A percentile compares a stretch with the other conserved stretches of the same genome.
phyloP scores from a whole-genome alignment of 1,140 invertebrate genomes.

The Melitaea cinxia region DNA sequence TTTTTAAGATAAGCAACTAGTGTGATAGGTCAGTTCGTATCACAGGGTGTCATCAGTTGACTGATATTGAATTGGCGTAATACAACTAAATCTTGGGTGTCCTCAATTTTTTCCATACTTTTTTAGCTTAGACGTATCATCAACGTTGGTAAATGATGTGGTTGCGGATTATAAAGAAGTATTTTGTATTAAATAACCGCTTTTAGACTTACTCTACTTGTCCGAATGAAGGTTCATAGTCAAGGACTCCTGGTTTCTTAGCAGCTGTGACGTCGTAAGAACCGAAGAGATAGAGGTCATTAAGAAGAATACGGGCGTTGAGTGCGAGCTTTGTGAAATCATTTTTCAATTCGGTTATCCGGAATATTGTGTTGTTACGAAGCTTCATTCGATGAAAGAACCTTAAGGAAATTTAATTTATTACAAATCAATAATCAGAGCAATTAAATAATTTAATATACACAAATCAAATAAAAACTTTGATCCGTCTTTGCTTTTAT shows the following conservation, averaged over 20 bases:
- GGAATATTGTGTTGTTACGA: constrained; percentile 63
- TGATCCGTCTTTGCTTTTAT: too few species aligned
- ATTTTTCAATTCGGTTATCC: constrained; percentile 45
- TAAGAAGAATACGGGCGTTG: constrained; percentile 40
- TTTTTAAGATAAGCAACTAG: too few species aligned
- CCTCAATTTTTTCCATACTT: too few species aligned
- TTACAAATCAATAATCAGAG: neutral
- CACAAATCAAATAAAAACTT: neutral
- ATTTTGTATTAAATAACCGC: too few species aligned
- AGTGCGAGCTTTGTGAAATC: constrained; percentile 53
- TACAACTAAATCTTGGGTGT: too few species aligned
- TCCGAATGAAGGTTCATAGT: constrained; percentile 57
- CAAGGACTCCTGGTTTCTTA: constrained; percentile 44
- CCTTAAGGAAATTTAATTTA: constrained; percentile 48
- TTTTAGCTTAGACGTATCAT: too few species aligned
- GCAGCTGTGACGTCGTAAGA: constrained; percentile 52
- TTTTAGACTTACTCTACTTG: constrained; percentile 58
- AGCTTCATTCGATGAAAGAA: constrained; percentile 72
- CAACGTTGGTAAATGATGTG: too few species aligned
- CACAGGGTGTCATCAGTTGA: too few species aligned
- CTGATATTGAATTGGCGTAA: too few species aligned
- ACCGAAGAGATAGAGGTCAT: constrained; percentile 61
- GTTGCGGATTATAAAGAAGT: too few species aligned
- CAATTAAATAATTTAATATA: neutral
- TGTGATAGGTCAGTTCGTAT: too few species aligned